Percentiles rank a stretch among this genome's conserved stretches.
Evolutionary conservation across 2,113 vertebrate genomes (phyloP).

Genomic region (Paraplagusia blochii): DNA sequence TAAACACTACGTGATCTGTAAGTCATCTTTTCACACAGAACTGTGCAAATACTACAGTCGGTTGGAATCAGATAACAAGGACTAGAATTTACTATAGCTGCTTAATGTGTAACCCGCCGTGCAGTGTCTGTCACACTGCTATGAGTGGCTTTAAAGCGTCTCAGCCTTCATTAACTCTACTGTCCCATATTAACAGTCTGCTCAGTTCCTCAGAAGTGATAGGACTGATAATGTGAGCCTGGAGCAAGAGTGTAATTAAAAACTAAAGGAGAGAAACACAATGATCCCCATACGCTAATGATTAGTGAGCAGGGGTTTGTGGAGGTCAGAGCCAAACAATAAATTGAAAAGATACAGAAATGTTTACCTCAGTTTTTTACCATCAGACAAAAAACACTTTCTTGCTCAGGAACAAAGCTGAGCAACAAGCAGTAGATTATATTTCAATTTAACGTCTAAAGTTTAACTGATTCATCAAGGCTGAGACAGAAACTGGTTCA

Average conservation of each 20-base stretch:
- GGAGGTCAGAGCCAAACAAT: constrained; percentile 5
- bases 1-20: no score
- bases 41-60: constrained; percentile 12
- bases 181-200: constrained; percentile 15
- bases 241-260: constrained; percentile 56
- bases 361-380: no score
- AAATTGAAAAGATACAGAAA: not conserved
- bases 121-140: constrained; percentile 15
- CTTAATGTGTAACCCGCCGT: constrained; percentile 11
- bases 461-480: no score
- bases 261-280: constrained; percentile 28
- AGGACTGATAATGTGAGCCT: constrained; percentile 42
- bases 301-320: not conserved
- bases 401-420: no score
- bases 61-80: constrained; percentile 27
- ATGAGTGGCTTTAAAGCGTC: constrained; percentile 20
- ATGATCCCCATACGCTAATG: not conserved
- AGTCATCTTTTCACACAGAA: no score
- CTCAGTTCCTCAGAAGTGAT: constrained; percentile 27
- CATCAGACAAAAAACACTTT: no score
- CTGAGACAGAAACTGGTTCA: no score
- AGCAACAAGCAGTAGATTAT: no score
- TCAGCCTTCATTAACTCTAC: constrained; percentile 8
- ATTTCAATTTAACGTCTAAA: no score
- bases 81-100: constrained; percentile 7